Conservation (phyloP, 1,140 invertebrate species). For the Oryctes rhinoceros region DNA sequence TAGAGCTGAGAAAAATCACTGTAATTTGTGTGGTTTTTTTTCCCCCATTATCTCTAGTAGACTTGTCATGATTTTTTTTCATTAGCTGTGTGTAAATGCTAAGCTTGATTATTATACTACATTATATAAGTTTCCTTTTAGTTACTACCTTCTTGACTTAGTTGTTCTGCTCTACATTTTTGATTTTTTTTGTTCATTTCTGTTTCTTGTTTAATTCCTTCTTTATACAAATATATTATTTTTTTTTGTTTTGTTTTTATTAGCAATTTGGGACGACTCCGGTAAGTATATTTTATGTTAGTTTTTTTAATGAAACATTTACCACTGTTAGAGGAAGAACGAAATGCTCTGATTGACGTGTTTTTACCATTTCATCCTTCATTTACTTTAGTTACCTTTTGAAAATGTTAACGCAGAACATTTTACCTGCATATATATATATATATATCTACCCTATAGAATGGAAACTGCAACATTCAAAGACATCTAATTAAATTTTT, state of each 20-base stretch:
- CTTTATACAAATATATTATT: not conserved
- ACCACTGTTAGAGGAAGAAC: not conserved
- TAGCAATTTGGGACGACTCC: not conserved
- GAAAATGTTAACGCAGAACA: no score
- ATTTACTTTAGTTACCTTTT: not conserved
- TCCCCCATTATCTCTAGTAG: conserved; percentile 25
- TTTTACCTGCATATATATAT: not conserved
- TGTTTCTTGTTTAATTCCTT: not conserved
- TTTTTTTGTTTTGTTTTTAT: conserved; percentile 11
- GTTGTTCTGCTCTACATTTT: conserved; percentile 20
- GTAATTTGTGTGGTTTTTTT: conserved; percentile 42
- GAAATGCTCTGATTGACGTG: not conserved
- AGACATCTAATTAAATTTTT: not conserved
- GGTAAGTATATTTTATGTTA: conserved; percentile 47
- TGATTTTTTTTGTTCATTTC: conserved; percentile 25
- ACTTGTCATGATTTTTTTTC: conserved; percentile 41
- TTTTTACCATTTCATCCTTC: not conserved
- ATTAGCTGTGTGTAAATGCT: conserved; percentile 49
- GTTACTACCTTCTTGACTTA: not conserved
- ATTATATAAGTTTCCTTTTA: conserved; percentile 3
- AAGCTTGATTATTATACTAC: conserved; percentile 45
- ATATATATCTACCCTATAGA: not conserved
- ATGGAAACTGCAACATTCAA: conserved; percentile 18
- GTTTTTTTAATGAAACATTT: conserved; percentile 42
- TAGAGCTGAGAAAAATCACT: conserved; percentile 3